Base-by-base conservation (phyloP, 2,888 invertebrate species). In the Ophion obscuratus region DNA sequence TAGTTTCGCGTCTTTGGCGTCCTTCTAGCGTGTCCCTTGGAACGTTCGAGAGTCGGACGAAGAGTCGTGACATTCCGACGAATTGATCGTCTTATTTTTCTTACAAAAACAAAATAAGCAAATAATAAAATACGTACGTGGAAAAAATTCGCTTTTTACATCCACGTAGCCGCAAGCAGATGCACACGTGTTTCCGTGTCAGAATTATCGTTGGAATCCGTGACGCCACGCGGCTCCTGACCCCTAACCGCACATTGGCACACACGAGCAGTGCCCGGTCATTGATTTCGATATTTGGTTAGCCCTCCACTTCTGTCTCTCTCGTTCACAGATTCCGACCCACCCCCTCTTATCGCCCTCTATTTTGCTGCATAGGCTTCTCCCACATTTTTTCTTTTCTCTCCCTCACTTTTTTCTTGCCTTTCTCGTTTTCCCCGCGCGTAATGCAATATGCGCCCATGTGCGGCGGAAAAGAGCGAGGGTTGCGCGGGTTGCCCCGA, bases 291-390 rank as follows among this genome's bases (percentile, higher is more conserved):
- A 66, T 66, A 53, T 73, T 53, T 73, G 20, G 24, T 68, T 68
- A 24, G 36, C 75, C 59, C 47, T 27, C 9, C 92, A 91, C 92
- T 91, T 90, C 91, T 91, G 91, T 90, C 91, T 92, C 91, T 89
- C 91, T 91, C 91, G 92, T 92, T 92, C 92, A 90, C 93, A 92
- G 93, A 92, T 93, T 93, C 93, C 92, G 91, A 90, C 91, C 91
- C 92, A 36, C 75, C 66, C 85, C 44, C 61, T 47, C 20, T 59
- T 27, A 7, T 3, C 70, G 82, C 57, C 61, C 59, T n/a, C 66
- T 27, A 0, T 14, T 57, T 14, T 57, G 53, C 27, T 27, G 31
- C 57, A 11, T 24, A 24, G 53, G 59, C 59, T 64, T 66, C 59
- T 66, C 71, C 27, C 36, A 27, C 40, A 47, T 73, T 57, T 68